These are phyloP conservation scores for Hyla sarda DNA, from an alignment of 2,113 vertebrate genomes.

Conservation along the genomic window DNA sequence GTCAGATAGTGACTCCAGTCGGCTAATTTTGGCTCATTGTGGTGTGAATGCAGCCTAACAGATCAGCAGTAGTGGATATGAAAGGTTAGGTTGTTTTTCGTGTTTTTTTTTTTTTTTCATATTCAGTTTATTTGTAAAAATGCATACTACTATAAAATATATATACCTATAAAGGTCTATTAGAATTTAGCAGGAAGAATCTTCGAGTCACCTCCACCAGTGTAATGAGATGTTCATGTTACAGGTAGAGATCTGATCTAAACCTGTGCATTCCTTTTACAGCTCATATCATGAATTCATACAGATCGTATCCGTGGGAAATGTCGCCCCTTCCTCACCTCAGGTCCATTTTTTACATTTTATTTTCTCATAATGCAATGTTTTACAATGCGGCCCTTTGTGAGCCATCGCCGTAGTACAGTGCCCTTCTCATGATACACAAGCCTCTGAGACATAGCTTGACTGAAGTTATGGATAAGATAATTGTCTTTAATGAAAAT, in stretches of 20 bases:
- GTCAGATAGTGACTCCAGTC: no score
- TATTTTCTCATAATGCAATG: neutral
- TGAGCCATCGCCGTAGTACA: neutral
- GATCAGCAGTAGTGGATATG: no score
- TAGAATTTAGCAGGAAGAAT: neutral
- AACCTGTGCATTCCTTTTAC: neutral
- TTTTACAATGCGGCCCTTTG: conserved; percentile 39
- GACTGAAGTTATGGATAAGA: conserved; percentile 37
- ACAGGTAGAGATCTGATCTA: conserved; percentile 10
- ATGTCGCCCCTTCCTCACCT: neutral
- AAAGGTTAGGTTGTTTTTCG: no score
- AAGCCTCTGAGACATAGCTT: conserved; percentile 8
- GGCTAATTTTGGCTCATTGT: no score
- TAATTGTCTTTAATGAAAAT: conserved; percentile 51
- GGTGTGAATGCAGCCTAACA: no score
- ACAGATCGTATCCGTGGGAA: conserved; percentile 48
- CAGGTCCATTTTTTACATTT: neutral
- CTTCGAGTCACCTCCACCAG: neutral
- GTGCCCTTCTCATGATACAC: neutral
- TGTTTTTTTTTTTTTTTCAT: no score
- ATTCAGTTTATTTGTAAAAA: no score
- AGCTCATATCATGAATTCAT: neutral
- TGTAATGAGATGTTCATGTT: neutral
- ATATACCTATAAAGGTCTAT: neutral
- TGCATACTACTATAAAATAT: no score